Base-by-base conservation (phyloP, 2,113 vertebrate genomes). In the Periophthalmodon schlosseri region DNA sequence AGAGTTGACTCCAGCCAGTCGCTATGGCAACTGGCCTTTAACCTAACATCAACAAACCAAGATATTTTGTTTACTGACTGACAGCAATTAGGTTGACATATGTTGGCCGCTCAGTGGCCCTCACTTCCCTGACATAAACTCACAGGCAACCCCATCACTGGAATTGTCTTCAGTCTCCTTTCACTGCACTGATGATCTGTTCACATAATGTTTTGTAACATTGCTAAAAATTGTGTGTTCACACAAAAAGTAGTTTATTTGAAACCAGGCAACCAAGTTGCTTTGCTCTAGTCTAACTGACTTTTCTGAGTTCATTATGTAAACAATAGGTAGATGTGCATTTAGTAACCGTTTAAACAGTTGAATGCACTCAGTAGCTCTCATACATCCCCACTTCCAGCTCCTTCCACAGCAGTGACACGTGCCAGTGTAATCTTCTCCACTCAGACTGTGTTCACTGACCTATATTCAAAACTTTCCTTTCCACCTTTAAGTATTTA, bases 11-110 rank as follows among this genome's bases (percentile, higher is more conserved):
- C 84, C 81, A 86, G 73, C 61, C 69, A 54, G 72, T 83, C 56
- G 64, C 74, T 67, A 65, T 56, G 63, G 72, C 47, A 76, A 86
- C 70, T 71, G 70, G 67, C 69, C 34, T 54, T 44, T 1, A 15
- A 69, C 57, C 39, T 21, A 72, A 76, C 72, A 87, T 70, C 68
- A 80, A 68, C 65, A 68, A 79, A 69, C 50, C 21, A 14, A 69
- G 78, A 57, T 72, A 67, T 78, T 74, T 69, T 86, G 87, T 88
- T 79, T 85, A 77, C 82, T 57, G 72, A 60, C 39, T 65, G 58
- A 75, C 64, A 56, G 66, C 44, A 69, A 67, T 75, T 70, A 60
- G 14, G 11, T 33, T 61, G 76, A 77, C 63, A 82, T 54, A 70
- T 74, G 78, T 68, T 54, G 77, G 61, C 65, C 71, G 46, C 70